These are phyloP conservation scores for Henricia sp. DNA, from an alignment of 53 echinoderm and acorn worm genomes.

Conservation along the genomic window DNA sequence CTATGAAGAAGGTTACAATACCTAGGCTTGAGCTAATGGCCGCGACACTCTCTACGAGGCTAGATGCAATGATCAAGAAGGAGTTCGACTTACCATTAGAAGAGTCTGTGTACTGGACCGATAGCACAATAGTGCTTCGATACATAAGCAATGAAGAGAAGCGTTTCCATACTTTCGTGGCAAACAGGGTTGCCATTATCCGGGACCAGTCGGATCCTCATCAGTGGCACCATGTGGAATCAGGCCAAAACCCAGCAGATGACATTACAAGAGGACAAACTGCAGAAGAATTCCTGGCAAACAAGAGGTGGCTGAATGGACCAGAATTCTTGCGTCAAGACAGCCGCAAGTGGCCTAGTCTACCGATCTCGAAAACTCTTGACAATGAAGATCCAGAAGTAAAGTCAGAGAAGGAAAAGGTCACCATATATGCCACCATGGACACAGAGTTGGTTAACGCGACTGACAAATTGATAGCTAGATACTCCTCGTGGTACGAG, in stretches of 20 bases:
- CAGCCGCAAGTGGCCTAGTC: not conserved
- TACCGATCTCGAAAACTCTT: not conserved
- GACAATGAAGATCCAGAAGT: not conserved
- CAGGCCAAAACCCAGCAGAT: constrained; percentile 23
- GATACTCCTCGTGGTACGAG: no score
- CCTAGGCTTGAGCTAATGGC: constrained; percentile 67
- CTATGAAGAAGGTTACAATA: constrained; percentile 61
- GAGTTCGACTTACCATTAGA: constrained; percentile 64
- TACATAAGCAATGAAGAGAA: constrained; percentile 47
- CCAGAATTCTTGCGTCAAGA: constrained; percentile 27
- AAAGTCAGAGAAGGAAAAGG: not conserved
- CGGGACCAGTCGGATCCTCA: constrained; percentile 27
- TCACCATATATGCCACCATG: no score
- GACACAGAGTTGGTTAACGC: no score
- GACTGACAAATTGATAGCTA: no score
- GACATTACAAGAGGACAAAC: constrained; percentile 23
- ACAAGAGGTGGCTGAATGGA: constrained; percentile 20
- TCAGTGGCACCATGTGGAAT: constrained; percentile 48
- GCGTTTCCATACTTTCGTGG: constrained; percentile 60
- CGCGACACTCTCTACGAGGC: constrained; percentile 61
- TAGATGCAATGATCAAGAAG: constrained; percentile 52
- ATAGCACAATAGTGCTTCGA: constrained; percentile 64
- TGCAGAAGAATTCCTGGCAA: constrained; percentile 20
- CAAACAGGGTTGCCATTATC: constrained; percentile 53
- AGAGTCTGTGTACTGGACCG: constrained; percentile 61